Conservation (phyloP, 1,140 invertebrate genomes). For the Parapsyche elsis region DNA sequence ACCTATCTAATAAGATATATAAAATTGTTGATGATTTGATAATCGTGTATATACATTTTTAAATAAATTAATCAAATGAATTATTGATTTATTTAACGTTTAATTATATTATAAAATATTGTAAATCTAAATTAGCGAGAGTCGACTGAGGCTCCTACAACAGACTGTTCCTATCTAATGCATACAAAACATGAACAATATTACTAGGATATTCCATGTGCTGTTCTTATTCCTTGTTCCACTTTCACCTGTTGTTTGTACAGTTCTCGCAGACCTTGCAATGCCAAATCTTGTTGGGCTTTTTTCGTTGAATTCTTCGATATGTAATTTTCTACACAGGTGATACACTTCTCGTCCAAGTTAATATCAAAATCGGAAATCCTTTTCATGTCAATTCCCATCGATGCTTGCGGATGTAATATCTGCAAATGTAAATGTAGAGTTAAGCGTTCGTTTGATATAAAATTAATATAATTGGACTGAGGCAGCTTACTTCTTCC, state of each 20-base stretch:
- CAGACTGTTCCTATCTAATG: background rate
- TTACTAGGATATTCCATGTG: conserved; percentile 67
- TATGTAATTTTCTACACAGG: conserved; percentile 73
- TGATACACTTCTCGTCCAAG: conserved; percentile 65
- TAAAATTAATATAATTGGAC: conserved; percentile 18
- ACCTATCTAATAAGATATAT: no score
- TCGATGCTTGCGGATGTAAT: background rate
- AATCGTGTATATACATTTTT: no score
- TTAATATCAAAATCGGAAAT: conserved; percentile 56
- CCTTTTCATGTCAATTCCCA: background rate
- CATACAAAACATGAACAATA: conserved; percentile 1
- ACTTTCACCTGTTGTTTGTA: conserved; percentile 68
- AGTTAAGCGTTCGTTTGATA: background rate
- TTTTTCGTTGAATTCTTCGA: conserved; percentile 70
- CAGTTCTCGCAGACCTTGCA: conserved; percentile 75
- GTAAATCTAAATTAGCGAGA: no score
- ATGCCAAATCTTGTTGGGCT: conserved; percentile 71
- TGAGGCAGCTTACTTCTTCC: conserved; percentile 57
- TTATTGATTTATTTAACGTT: no score
- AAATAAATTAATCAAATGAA: no score
- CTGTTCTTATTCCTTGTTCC: conserved; percentile 71
- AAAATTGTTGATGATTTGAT: no score
- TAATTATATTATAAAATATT: no score
- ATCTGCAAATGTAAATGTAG: background rate
- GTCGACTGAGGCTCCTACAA: no score